phyloP scores from a whole-genome alignment of 2,888 invertebrate species.

The Villa cingulata region DNA sequence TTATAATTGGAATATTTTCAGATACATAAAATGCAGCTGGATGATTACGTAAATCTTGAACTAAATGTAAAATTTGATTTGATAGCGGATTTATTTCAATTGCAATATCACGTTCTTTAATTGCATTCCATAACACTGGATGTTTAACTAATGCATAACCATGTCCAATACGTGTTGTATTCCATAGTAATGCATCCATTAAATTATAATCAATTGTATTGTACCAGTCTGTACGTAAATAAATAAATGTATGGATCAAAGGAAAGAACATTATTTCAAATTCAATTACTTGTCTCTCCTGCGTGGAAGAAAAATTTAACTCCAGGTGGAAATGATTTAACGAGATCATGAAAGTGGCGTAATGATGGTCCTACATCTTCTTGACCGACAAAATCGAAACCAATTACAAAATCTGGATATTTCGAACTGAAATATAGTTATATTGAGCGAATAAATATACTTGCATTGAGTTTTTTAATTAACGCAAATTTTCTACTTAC shows the following conservation, averaged over 20 bases:
- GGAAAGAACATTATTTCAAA: not conserved
- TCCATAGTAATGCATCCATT: constrained; percentile 34
- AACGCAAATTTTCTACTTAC: constrained; percentile 22
- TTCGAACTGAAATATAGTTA: constrained; percentile 16
- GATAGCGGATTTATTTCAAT: constrained; percentile 34
- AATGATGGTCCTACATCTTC: constrained; percentile 47
- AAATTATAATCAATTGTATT: constrained; percentile 45
- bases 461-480: too few species aligned
- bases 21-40: constrained; percentile 43
- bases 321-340: constrained; percentile 22
- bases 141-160: constrained; percentile 32
- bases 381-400: constrained; percentile 54
- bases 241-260: not conserved
- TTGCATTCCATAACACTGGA: constrained; percentile 29
- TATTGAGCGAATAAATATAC: too few species aligned
- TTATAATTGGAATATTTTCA: constrained; percentile 44
- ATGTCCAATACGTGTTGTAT: constrained; percentile 33
- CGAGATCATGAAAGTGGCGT: constrained; percentile 21
- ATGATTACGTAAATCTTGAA: constrained; percentile 50
- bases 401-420: constrained; percentile 43
- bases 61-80: constrained; percentile 39
- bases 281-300: constrained; percentile 44
- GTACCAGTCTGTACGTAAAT: constrained; percentile 37
- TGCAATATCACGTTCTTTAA: constrained; percentile 28
- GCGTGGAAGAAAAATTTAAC: constrained; percentile 49